Evolutionary conservation across 2,797 vertebrate genomes (phyloP).

Genomic region (Periophthalmus magnuspinnatus): DNA sequence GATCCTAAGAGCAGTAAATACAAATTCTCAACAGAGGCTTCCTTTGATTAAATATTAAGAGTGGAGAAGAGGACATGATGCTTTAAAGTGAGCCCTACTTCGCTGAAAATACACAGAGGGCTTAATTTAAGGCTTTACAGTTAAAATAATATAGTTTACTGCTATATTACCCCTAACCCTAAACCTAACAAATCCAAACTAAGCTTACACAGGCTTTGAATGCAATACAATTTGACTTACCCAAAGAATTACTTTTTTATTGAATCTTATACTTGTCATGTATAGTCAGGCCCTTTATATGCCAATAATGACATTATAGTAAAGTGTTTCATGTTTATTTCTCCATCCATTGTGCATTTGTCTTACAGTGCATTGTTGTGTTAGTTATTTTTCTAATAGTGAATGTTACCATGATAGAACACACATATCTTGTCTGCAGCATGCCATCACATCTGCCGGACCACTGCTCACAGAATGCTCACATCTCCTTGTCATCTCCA

Average conservation of each 20-base stretch:
- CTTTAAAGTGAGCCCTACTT: constrained; percentile 4
- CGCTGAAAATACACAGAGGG: not conserved
- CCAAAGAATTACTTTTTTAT: not conserved
- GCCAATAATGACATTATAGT: constrained; percentile 3
- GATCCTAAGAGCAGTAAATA: not conserved
- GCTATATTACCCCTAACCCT: no score
- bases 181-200: not conserved
- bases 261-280: not conserved
- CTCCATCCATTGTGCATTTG: constrained; percentile 35
- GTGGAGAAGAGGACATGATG: not conserved
- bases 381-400: not conserved
- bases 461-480: constrained; percentile 46
- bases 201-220: not conserved
- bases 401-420: not conserved
- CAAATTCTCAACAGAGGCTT: constrained; percentile 5
- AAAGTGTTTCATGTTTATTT: constrained; percentile 4
- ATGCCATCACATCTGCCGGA: constrained; percentile 27
- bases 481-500: constrained; percentile 64
- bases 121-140: not conserved
- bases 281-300: not conserved
- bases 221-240: not conserved
- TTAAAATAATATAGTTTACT: not conserved
- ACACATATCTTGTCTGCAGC: not conserved
- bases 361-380: constrained; percentile 13
- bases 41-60: constrained; percentile 17